phyloP scores from a whole-genome alignment of 92 coral and sea anemone genomes.

The Metridium senile region DNA sequence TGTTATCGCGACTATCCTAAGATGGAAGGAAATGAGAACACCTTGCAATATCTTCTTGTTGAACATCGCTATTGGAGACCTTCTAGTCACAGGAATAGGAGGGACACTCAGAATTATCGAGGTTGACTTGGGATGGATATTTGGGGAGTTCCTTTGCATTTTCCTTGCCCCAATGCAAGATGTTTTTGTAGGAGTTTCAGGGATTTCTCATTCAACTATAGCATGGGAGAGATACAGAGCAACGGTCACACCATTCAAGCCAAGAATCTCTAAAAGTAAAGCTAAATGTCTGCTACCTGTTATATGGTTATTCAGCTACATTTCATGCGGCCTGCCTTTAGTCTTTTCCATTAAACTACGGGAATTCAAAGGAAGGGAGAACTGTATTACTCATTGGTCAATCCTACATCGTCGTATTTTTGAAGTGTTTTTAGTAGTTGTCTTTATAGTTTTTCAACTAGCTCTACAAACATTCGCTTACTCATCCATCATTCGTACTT shows the following conservation, averaged over 20 bases:
- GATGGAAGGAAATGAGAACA: constrained; percentile 59
- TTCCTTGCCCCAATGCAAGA: constrained; percentile 66
- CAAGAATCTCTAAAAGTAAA: constrained; percentile 52
- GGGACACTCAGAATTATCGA: constrained; percentile 43
- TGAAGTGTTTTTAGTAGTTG: constrained; percentile 52
- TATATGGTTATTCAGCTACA: constrained; percentile 68
- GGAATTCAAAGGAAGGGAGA: constrained; percentile 3
- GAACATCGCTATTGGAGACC: constrained; percentile 60
- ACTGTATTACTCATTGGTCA: constrained; percentile 47
- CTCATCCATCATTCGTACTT: constrained; percentile 50
- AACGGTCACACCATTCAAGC: constrained; percentile 67
- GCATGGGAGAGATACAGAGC: constrained; percentile 77
- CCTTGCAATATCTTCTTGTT: constrained; percentile 61
- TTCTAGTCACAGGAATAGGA: constrained; percentile 47
- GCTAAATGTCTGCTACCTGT: constrained; percentile 53
- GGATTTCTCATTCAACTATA: constrained; percentile 66
- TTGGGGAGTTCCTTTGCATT: constrained; percentile 57
- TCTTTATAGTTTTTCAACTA: constrained; percentile 64
- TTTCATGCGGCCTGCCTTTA: constrained; percentile 66
- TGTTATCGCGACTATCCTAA: constrained; percentile 46
- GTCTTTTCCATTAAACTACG: constrained; percentile 38
- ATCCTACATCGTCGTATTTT: constrained; percentile 48
- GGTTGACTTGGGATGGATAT: constrained; percentile 48
- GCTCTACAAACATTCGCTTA: constrained; percentile 70
- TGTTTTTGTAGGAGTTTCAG: constrained; percentile 77